phyloP scores from a whole-genome alignment of 2,113 vertebrate species.

The Megatriorchis doriae region DNA sequence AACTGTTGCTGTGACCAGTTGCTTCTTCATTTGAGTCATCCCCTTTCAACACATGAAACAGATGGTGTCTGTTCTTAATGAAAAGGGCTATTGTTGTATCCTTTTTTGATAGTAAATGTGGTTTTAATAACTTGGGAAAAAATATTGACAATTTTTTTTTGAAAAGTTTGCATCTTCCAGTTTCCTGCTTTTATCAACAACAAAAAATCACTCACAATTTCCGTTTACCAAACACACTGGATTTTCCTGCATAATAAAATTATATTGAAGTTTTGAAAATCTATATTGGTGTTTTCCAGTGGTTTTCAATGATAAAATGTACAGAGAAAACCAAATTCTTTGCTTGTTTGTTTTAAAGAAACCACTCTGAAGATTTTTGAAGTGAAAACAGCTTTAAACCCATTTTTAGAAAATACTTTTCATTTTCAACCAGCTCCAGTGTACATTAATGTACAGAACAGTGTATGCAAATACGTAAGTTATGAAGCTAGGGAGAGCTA shows the following conservation, averaged over 20 bases:
- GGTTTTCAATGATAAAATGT: not conserved
- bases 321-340: not conserved
- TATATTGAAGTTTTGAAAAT: not conserved
- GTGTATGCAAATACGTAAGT: not conserved
- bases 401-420: not conserved
- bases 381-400: not conserved
- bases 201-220: not conserved
- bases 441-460: not conserved
- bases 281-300: not conserved
- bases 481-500: not conserved
- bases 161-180: not conserved
- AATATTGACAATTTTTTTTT: not conserved
- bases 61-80: not conserved
- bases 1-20: not conserved
- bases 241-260: not conserved
- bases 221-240: not conserved
- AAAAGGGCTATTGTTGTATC: not conserved
- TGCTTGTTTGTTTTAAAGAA: not conserved
- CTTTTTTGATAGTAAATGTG: not conserved
- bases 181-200: not conserved
- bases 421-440: not conserved
- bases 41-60: not conserved
- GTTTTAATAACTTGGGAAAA: not conserved
- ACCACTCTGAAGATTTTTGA: not conserved
- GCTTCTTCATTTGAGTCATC: conserved; percentile 6